phyloP scores from a whole-genome alignment of 1,140 invertebrate genomes.

The Steinernema khuongi region DNA sequence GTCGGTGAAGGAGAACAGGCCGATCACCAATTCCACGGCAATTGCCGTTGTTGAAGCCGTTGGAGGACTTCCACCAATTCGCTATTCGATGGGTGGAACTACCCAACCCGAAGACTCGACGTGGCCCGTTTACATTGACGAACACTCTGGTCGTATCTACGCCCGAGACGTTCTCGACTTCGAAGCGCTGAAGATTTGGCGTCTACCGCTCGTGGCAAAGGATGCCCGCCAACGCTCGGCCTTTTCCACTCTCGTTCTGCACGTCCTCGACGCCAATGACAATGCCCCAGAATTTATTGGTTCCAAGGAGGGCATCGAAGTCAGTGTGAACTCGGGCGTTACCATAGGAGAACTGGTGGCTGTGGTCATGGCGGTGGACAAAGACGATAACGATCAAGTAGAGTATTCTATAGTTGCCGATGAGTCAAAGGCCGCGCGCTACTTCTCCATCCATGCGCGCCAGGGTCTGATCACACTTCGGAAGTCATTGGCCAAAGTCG shows the following conservation, averaged over 20 bases:
- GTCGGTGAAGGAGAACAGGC: conserved; percentile 42
- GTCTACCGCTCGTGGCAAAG: conserved; percentile 23
- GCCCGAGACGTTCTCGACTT: conserved; percentile 22
- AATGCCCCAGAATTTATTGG: conserved; percentile 69
- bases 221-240: conserved; percentile 28
- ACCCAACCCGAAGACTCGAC: conserved; percentile 1
- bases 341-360: conserved; percentile 31
- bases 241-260: conserved; percentile 42
- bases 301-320: conserved; percentile 27
- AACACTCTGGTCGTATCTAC: conserved; percentile 33
- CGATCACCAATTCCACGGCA: conserved; percentile 39
- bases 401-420: conserved; percentile 43
- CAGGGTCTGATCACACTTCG: conserved; percentile 35
- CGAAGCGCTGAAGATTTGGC: conserved; percentile 17
- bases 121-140: conserved; percentile 48
- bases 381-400: conserved; percentile 43
- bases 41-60: conserved; percentile 35
- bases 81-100: conserved; percentile 38
- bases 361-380: conserved; percentile 47
- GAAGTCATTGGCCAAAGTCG: conserved; percentile 27
- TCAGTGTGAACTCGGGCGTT: conserved; percentile 15
- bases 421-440: conserved; percentile 18
- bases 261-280: conserved; percentile 81
- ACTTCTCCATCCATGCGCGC: conserved; percentile 37
- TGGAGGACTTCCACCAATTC: conserved; percentile 40